Percentiles rank a stretch among this genome's conserved stretches.
phyloP scores from a whole-genome alignment of 2,888 invertebrate species.

The Galeruca laticollis region DNA sequence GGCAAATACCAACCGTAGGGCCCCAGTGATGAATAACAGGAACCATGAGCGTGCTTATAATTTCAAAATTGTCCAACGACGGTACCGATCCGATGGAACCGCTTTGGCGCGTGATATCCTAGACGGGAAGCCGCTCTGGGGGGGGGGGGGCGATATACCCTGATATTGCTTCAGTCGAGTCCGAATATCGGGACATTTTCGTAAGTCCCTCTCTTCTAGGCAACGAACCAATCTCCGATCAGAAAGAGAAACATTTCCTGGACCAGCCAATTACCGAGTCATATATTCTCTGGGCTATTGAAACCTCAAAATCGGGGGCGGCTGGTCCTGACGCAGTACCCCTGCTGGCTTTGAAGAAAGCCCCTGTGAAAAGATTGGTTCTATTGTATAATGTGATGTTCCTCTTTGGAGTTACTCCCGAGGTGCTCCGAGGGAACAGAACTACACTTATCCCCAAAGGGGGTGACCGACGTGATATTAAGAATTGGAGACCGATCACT shows the following conservation, averaged over 20 bases:
- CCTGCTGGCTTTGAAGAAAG: not conserved
- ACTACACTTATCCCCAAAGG: not conserved
- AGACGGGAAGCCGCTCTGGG: not conserved
- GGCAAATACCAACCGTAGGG: not conserved
- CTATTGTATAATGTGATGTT: conserved; percentile 2
- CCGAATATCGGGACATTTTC: not conserved
- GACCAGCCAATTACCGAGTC: not conserved
- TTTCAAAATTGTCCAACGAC: not conserved
- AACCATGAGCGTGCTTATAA: not conserved
- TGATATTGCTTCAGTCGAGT: not conserved
- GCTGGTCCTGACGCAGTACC: not conserved
- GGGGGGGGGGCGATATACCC: not conserved
- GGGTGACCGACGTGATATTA: conserved; percentile 17
- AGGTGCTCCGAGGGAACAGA: too few relatives aligned
- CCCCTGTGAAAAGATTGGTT: not conserved
- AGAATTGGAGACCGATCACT: conserved; percentile 56
- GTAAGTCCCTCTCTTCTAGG: not conserved
- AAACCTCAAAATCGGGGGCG: not conserved
- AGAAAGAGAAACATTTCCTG: not conserved
- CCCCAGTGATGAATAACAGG: not conserved
- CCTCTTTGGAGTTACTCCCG: not conserved
- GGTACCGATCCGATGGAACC: not conserved
- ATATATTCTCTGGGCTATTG: not conserved
- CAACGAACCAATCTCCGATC: not conserved
- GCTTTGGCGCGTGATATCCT: not conserved